Conservation (phyloP, 2,113 vertebrate species). For the Solea senegalensis region DNA sequence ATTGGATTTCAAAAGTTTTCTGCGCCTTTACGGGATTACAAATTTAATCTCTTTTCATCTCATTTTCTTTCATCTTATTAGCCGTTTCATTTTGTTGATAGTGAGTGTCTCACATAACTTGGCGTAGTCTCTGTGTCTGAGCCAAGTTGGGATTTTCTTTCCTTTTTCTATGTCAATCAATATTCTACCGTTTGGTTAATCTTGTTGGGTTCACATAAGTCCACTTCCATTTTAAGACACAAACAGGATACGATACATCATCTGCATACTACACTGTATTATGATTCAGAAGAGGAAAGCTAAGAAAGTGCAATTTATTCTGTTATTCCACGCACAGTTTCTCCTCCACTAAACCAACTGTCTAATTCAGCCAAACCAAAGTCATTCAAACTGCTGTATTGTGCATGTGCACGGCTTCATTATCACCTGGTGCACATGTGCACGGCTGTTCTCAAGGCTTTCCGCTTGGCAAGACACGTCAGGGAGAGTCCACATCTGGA, state of each 20-base stretch:
- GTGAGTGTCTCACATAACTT: constrained; percentile 44
- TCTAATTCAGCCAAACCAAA: constrained; percentile 36
- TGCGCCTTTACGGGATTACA: constrained; percentile 22
- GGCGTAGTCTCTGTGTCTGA: constrained; percentile 25
- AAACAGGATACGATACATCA: not conserved
- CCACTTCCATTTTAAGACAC: constrained; percentile 7
- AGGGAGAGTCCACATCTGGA: constrained; percentile 69
- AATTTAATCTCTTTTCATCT: constrained; percentile 57
- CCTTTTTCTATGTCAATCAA: constrained; percentile 16
- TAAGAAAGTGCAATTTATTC: not conserved
- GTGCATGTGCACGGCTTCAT: constrained; percentile 36
- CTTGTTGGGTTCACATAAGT: not conserved
- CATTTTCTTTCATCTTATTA: constrained; percentile 45
- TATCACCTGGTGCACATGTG: constrained; percentile 48
- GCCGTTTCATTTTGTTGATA: constrained; percentile 41
- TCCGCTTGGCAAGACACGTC: constrained; percentile 62
- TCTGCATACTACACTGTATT: too few species aligned
- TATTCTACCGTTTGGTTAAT: constrained; percentile 6
- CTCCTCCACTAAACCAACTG: not conserved
- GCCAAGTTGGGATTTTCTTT: constrained; percentile 30
- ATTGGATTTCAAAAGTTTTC: constrained; percentile 44
- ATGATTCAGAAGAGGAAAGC: too few species aligned
- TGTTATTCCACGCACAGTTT: constrained; percentile 1
- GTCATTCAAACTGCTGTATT: not conserved
- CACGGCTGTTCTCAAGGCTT: constrained; percentile 30